Conservation (phyloP, 2,113 vertebrate genomes). For the Psilopsiagon aymara region DNA sequence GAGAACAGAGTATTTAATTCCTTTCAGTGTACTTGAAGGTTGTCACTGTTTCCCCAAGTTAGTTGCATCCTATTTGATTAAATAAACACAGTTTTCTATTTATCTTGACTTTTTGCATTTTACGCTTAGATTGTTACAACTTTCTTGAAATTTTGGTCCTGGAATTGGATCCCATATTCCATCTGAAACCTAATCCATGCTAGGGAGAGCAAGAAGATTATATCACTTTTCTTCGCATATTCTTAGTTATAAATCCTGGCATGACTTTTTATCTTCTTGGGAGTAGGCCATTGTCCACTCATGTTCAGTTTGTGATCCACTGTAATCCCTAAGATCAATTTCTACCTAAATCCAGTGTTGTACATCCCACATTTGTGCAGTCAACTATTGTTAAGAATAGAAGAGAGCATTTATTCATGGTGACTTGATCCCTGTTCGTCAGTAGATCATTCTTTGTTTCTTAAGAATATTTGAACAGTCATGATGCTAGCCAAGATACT, state of each 20-base stretch:
- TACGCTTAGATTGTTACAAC: background rate
- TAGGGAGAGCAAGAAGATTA: background rate
- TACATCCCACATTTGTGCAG: background rate
- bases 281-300: background rate
- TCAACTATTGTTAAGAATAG: slow-evolving; percentile 4
- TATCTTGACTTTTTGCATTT: background rate
- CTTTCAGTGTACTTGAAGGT: background rate
- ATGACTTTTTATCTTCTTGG: background rate
- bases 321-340: background rate
- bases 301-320: background rate
- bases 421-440: background rate
- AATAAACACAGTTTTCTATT: background rate
- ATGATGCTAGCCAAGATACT: background rate
- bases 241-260: background rate
- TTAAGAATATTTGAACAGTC: background rate
- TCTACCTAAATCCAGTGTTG: background rate
- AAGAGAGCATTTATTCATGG: background rate
- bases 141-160: background rate
- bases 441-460: background rate
- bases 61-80: background rate
- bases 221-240: background rate
- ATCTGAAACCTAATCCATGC: background rate
- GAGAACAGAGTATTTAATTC: background rate
- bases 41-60: background rate
- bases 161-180: background rate